Evolutionary conservation across 2,888 invertebrate species (phyloP), one percentile per base, ranked within the genome.

Genomic region (Macrophya annulata): DNA sequence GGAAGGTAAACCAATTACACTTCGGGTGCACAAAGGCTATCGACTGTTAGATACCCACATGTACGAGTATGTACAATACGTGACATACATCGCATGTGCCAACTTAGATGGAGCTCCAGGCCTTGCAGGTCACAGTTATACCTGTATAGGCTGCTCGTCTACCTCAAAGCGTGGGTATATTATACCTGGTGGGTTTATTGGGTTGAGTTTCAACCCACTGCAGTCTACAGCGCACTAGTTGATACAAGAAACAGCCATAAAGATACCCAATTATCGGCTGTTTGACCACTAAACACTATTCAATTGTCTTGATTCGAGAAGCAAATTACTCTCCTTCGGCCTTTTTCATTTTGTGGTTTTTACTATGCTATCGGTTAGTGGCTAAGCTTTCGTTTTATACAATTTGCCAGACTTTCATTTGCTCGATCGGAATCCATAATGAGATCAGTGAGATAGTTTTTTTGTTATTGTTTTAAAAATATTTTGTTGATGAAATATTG

Each of bases 271-370:
- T 43, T 62, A 62, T 62, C 81, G 62, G 21, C 10, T 31, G 48
- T 77, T 81, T 40, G 85, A 85, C 86, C 83, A 86, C 88, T 89
- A 89, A 90, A 89, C 86, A 87, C 87, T 87, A 87, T 87, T 89
- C 89, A 86, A 87, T 87, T 88, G 87, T 89, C 88, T 87, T 85
- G 88, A 88, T 87, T 88, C 87, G 86, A 86, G 86, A 86, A 87
- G 85, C 85, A 85, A 87, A 87, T 86, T 85, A 85, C 83, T 86
- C 86, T 45, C 37, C 17, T 25, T 51, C 15, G 31, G 17, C 17
- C 31, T 31, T 15, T 17, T 17, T 15, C 5, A 0, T 31, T 12
- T 68, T 31, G 25, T 37, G 12, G 17, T 68, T 68, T 31, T 31
- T 15, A 25, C 10, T 4, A 6, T 4, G 31, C 17, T n/a, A 51